Percentiles rank a stretch among this genome's conserved stretches.
These are phyloP conservation scores for Pristis pectinata DNA, from an alignment of 2,797 vertebrate species.

Conservation along the genomic window DNA sequence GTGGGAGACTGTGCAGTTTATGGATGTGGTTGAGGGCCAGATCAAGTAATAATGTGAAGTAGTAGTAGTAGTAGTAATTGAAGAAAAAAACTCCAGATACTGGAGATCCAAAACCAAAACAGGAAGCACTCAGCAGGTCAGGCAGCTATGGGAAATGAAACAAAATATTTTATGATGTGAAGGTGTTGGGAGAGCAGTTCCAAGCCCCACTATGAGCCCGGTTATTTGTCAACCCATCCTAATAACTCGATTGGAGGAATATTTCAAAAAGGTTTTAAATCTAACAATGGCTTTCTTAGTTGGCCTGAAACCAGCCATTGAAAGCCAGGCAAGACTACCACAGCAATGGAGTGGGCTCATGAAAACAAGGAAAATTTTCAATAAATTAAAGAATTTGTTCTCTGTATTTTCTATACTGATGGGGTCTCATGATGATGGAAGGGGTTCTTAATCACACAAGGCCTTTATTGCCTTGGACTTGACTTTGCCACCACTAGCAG, in stretches of 20 bases:
- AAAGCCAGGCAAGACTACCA: neutral
- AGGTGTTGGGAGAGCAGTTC: neutral
- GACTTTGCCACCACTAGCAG: no score
- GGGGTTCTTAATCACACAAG: no score
- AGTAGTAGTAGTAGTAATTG: no score
- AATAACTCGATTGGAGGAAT: neutral
- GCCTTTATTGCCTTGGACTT: no score
- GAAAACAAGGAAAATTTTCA: neutral
- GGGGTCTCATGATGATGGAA: no score
- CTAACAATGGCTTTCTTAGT: neutral
- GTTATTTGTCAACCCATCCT: neutral
- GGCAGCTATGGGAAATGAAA: no score
- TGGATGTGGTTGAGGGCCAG: neutral
- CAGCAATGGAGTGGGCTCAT: neutral
- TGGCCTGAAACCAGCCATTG: neutral
- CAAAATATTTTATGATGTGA: no score
- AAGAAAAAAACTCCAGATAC: no score
- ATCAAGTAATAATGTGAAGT: neutral
- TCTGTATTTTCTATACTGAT: no score
- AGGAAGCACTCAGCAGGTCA: no score
- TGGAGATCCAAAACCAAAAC: no score
- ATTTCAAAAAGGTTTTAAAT: neutral
- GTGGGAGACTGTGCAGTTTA: neutral
- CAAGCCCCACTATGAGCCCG: no score
- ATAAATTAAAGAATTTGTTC: neutral